Base-by-base conservation (phyloP, 2,113 vertebrate species). In the Chamaetylas fuelleborni region DNA sequence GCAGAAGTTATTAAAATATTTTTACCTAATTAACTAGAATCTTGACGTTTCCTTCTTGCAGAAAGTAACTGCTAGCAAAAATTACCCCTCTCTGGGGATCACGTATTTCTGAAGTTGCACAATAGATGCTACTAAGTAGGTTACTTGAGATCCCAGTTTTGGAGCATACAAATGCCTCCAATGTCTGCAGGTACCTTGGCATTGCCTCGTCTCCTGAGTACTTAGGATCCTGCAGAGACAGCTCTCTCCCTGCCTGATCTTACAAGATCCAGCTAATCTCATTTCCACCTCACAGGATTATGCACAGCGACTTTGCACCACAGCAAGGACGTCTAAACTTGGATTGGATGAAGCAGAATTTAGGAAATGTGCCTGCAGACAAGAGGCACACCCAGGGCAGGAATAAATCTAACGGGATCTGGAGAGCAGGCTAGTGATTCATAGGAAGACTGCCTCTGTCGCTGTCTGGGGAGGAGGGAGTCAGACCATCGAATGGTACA, bases 401-500 rank as follows among this genome's bases (percentile, higher is more conserved):
- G 90, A 95, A 95, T 95, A 92, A 70, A 69, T 92, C 70, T 58
- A 90, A 80, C 0, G 1, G 64, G 73, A 82, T 51, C 81, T 92
- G 84, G 90, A 90, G 70, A 94, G 81, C 66, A 85, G 74, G 56
- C 78, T 74, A 23, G 57, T 51, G 95, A 90, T 96, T 96, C 85
- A 34, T 71, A 67, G 58, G 83, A 83, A 74, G 64, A 24, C 42
- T 89, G 87, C 36, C 11, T 6, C 48, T 64, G 62, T 43, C 64
- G 60, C 58, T 51, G 50, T 48, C 14, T 4, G 6, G 38, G 60
- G 7, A 83, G 56, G 51, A 83, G 72, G 80, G 65, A 82, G 40
- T 69, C 36, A 36, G 50, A 40, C 57, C 54, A 33, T 90, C 0
- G 0, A 73, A 42, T 24, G 11, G 43, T 26, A 73, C 3, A 0